Conservation (phyloP, 2,888 invertebrate species). For the Plagiodera versicolora region DNA sequence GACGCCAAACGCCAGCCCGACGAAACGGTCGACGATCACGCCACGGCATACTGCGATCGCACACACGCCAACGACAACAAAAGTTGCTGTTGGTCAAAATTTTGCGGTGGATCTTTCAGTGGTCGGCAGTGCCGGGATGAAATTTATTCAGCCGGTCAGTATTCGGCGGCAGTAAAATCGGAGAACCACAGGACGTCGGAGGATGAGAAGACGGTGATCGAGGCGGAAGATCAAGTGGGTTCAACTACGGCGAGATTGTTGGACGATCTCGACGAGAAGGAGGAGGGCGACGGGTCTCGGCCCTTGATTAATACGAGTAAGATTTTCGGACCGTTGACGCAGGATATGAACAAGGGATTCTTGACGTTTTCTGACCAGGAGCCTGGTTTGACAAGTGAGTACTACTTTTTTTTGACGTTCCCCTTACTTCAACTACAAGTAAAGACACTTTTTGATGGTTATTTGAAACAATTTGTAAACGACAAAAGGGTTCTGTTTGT, state of each 20-base stretch:
- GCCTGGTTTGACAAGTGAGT: slow-evolving; percentile 83
- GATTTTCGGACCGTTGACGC: slow-evolving; percentile 79
- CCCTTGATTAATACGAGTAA: slow-evolving; percentile 73
- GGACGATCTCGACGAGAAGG: neutral
- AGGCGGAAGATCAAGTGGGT: neutral
- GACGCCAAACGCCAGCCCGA: neutral
- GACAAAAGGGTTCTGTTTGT: no score
- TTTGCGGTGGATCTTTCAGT: slow-evolving; percentile 65
- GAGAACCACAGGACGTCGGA: no score
- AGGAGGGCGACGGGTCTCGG: slow-evolving; percentile 36
- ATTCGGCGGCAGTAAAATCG: slow-evolving; percentile 46
- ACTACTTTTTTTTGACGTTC: slow-evolving; percentile 21
- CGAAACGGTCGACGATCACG: slow-evolving; percentile 2
- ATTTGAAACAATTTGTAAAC: neutral
- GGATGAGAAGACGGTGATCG: slow-evolving; percentile 27
- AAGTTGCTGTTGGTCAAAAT: neutral
- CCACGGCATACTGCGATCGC: neutral
- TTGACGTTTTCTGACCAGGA: slow-evolving; percentile 85
- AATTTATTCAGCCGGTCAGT: slow-evolving; percentile 70
- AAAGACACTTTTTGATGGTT: neutral
- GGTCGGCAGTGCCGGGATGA: slow-evolving; percentile 79
- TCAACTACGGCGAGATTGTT: neutral
- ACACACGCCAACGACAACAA: neutral
- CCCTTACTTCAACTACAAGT: neutral
- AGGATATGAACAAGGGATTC: slow-evolving; percentile 94